Percentiles rank a stretch among this genome's conserved stretches.
These are phyloP conservation scores for Hyposoter didymator DNA, from an alignment of 2,888 invertebrate genomes.

Conservation along the genomic window DNA sequence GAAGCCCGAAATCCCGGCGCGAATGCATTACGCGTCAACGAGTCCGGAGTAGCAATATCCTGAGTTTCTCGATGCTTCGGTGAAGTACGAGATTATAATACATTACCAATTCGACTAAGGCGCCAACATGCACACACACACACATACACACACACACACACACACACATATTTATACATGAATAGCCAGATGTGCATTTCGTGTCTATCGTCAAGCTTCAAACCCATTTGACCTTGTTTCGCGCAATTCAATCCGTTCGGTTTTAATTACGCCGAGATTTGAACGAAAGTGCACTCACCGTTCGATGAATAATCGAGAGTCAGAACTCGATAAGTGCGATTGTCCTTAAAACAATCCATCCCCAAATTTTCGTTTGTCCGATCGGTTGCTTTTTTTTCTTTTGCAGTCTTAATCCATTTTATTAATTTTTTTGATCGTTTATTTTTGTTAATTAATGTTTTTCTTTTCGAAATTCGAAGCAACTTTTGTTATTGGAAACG, in stretches of 20 bases:
- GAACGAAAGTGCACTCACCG: neutral
- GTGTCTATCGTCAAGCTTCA: constrained; percentile 8
- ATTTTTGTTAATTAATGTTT: neutral
- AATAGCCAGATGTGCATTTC: constrained; percentile 10
- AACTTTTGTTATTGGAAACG: neutral
- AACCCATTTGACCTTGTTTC: constrained; percentile 77
- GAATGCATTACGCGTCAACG: constrained; percentile 84
- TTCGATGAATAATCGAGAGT: neutral
- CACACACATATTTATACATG: constrained; percentile 21
- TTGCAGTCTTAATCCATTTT: too few species aligned
- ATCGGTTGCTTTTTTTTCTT: neutral
- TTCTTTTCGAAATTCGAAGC: neutral
- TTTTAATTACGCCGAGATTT: constrained; percentile 13
- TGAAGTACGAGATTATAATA: constrained; percentile 82
- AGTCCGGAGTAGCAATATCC: constrained; percentile 84
- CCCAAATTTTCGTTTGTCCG: neutral
- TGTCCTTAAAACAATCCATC: neutral
- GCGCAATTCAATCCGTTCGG: constrained; percentile 34
- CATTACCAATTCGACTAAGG: constrained; percentile 83
- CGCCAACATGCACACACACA: constrained; percentile 22
- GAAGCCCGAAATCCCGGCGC: constrained; percentile 79
- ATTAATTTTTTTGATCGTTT: too few species aligned
- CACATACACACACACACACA: neutral
- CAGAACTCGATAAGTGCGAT: neutral
- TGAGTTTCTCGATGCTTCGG: constrained; percentile 74